Percentiles rank a stretch among this genome's conserved stretches.
Evolutionary conservation across 2,888 invertebrate species (phyloP).

Genomic region (Drosophila melanosoma): DNA sequence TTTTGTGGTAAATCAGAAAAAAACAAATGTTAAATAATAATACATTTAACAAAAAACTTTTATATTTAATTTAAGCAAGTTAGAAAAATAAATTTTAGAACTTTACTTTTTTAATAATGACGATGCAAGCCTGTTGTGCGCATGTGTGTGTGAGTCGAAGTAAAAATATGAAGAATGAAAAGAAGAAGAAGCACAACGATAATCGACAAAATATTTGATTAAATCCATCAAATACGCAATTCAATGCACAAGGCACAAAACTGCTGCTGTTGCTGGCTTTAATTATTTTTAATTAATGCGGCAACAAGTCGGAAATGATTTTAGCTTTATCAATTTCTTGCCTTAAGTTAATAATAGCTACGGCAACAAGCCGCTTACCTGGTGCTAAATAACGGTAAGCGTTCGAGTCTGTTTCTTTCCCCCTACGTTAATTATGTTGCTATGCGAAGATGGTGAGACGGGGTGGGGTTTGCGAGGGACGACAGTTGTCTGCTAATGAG

Average conservation of each 20-base stretch:
- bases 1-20: no score
- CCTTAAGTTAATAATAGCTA: slow-evolving; percentile 3
- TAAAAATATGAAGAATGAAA: slow-evolving; percentile 6
- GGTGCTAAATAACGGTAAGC: slow-evolving; percentile 56
- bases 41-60: no score
- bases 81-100: neutral
- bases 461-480: neutral
- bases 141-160: slow-evolving; percentile 2
- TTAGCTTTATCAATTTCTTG: slow-evolving; percentile 50
- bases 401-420: slow-evolving; percentile 12
- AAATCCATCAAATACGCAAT: slow-evolving; percentile 58
- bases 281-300: slow-evolving; percentile 71
- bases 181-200: slow-evolving; percentile 3
- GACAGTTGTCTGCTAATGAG: slow-evolving; percentile 64
- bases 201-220: slow-evolving; percentile 43
- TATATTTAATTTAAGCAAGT: no score
- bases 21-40: no score
- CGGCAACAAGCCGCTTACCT: slow-evolving; percentile 44
- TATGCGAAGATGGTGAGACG: neutral
- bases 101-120: neutral
- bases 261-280: slow-evolving; percentile 24
- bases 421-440: slow-evolving; percentile 68
- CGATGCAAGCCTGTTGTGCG: slow-evolving; percentile 19
- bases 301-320: slow-evolving; percentile 57
- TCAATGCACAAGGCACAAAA: slow-evolving; percentile 24